phyloP scores from a whole-genome alignment of 2,888 invertebrate species.

The Drosophila yooni region DNA sequence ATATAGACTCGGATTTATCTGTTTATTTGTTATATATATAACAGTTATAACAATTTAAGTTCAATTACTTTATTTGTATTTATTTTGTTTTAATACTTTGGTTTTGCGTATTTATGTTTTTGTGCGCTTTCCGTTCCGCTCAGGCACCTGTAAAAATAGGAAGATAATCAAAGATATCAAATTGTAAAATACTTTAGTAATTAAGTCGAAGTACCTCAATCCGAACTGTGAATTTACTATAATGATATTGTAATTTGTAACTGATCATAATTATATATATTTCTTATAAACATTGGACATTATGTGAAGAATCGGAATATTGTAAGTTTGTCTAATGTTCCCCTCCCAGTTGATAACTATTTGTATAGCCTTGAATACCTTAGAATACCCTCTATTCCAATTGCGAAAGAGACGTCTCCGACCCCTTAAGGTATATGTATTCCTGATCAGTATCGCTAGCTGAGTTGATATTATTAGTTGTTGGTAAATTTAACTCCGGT shows the following conservation, averaged over 20 bases:
- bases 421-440: neutral
- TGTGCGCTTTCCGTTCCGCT: neutral
- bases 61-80: constrained; percentile 41
- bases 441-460: neutral
- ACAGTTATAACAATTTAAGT: constrained; percentile 9
- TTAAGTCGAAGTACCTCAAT: constrained; percentile 27
- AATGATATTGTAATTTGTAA: neutral
- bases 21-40: constrained; percentile 36
- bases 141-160: constrained; percentile 19
- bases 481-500: neutral
- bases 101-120: constrained; percentile 30
- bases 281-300: constrained; percentile 4
- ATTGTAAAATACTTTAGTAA: constrained; percentile 1
- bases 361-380: too few relatives aligned
- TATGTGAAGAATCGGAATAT: neutral
- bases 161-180: neutral
- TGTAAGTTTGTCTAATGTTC: too few relatives aligned
- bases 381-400: too few relatives aligned
- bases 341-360: too few relatives aligned
- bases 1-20: constrained; percentile 9
- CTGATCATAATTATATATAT: constrained; percentile 9
- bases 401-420: neutral
- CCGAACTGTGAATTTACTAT: constrained; percentile 15
- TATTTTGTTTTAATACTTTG: constrained; percentile 53
- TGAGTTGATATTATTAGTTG: neutral